These are phyloP conservation scores for Cetoscarus ocellatus DNA, from an alignment of 2,797 vertebrate genomes.

Conservation along the genomic window DNA sequence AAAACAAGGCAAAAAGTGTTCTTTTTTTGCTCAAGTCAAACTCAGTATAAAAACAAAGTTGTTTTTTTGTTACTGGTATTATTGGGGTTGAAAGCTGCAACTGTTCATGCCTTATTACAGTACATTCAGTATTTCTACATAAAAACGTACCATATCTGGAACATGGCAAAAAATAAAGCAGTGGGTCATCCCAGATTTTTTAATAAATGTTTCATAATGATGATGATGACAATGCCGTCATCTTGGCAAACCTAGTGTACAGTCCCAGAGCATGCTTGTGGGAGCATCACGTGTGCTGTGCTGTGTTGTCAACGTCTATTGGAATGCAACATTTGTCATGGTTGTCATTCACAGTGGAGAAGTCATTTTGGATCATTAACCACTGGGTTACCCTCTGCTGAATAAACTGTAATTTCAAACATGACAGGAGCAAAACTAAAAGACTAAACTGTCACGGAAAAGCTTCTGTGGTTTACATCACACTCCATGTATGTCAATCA, in stretches of 20 bases:
- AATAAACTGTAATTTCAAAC: conserved; percentile 49
- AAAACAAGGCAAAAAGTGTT: conserved; percentile 36
- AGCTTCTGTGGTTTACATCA: conserved; percentile 25
- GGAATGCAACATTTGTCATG: conserved; percentile 84
- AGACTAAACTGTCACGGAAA: conserved; percentile 25
- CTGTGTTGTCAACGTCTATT: conserved; percentile 82
- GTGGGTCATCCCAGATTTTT: conserved; percentile 50
- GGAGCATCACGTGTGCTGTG: conserved; percentile 82
- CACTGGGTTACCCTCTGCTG: conserved; percentile 55
- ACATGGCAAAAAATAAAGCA: conserved; percentile 54
- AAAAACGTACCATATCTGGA: conserved; percentile 51
- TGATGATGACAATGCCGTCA: conserved; percentile 49
- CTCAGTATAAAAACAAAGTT: conserved; percentile 47
- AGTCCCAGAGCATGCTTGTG: conserved; percentile 84
- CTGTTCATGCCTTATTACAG: conserved; percentile 78
- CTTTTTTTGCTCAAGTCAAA: conserved; percentile 57
- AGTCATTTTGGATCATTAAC: conserved; percentile 62
- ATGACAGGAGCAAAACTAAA: conserved; percentile 29
- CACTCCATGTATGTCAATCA: conserved; percentile 40
- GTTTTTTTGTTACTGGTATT: conserved; percentile 66
- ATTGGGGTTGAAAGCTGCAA: conserved; percentile 63
- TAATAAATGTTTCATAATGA: conserved; percentile 59
- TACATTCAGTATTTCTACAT: conserved; percentile 61
- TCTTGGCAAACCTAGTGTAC: conserved; percentile 77
- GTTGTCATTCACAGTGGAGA: conserved; percentile 76